These are phyloP conservation scores for Panagrolaimus sp. DNA, from an alignment of 1,140 invertebrate genomes.

Conservation along the genomic window DNA sequence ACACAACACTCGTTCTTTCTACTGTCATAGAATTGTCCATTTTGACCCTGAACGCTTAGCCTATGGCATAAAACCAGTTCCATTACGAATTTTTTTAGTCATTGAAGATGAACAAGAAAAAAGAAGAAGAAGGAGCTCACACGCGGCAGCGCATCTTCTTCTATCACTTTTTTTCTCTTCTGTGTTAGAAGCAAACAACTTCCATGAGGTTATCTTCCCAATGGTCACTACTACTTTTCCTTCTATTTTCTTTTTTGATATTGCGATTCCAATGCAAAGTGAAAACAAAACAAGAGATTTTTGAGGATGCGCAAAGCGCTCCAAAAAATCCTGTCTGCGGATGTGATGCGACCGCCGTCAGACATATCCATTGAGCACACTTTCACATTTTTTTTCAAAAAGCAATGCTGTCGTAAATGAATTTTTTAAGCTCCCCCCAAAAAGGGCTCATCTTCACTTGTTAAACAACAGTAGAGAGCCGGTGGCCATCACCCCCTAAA, in stretches of 20 bases:
- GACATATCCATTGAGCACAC: no score
- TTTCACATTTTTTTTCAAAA: no score
- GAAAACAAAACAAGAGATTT: conserved; percentile 11
- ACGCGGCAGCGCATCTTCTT: background rate
- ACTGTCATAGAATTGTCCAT: background rate
- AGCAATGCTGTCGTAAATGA: no score
- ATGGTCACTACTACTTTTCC: no score
- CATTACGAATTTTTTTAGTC: conserved; percentile 4
- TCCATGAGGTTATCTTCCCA: no score
- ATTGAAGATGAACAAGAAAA: background rate
- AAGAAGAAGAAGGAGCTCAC: background rate
- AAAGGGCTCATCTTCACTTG: conserved; percentile 8
- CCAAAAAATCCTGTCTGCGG: conserved; percentile 10
- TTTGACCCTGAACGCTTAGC: conserved; percentile 12
- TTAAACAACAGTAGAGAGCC: background rate
- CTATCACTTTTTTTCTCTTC: no score
- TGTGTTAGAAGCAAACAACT: no score
- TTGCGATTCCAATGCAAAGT: background rate
- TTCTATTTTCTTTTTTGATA: no score
- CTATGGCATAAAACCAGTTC: conserved; percentile 11
- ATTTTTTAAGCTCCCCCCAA: conserved; percentile 4
- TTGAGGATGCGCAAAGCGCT: conserved; percentile 9
- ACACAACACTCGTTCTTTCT: conserved; percentile 8
- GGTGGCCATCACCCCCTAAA: background rate
- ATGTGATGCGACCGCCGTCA: conserved; percentile 3